phyloP scores from a whole-genome alignment of 1,140 invertebrate species.

The Platyscapa corneri region DNA sequence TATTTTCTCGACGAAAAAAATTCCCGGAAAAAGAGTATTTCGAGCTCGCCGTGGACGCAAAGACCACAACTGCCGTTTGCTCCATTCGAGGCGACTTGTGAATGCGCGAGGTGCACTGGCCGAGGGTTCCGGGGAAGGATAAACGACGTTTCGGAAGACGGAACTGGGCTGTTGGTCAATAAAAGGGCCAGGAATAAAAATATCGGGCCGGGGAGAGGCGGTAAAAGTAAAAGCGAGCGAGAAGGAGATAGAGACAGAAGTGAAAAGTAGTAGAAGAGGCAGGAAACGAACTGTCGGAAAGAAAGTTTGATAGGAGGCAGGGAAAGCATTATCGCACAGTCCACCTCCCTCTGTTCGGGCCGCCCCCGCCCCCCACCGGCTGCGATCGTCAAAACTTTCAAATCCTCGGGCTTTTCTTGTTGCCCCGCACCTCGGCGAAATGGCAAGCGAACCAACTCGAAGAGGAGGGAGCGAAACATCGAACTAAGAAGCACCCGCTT shows the following conservation, averaged over 20 bases:
- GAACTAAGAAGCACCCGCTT: neutral
- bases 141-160: neutral
- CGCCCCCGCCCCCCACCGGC: neutral
- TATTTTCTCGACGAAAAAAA: neutral
- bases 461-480: neutral
- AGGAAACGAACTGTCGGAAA: constrained; percentile 27
- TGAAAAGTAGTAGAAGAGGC: constrained; percentile 55
- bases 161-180: neutral
- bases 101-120: neutral
- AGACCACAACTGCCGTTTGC: neutral
- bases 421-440: constrained; percentile 45
- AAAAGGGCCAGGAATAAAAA: neutral
- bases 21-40: neutral
- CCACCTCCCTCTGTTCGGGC: neutral
- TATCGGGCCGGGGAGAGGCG: constrained; percentile 24
- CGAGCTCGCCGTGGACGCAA: neutral
- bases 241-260: constrained; percentile 45
- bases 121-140: neutral
- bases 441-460: constrained; percentile 22
- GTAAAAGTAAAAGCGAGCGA: constrained; percentile 16
- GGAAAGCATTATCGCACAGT: constrained; percentile 56
- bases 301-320: constrained; percentile 55
- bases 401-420: constrained; percentile 56
- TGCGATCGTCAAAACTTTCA: constrained; percentile 56
- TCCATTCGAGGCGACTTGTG: no score